Percentiles rank a stretch among this genome's conserved stretches.
These are phyloP conservation scores for Prenolepis imparis DNA, from an alignment of 2,888 invertebrate species.

Conservation along the genomic window DNA sequence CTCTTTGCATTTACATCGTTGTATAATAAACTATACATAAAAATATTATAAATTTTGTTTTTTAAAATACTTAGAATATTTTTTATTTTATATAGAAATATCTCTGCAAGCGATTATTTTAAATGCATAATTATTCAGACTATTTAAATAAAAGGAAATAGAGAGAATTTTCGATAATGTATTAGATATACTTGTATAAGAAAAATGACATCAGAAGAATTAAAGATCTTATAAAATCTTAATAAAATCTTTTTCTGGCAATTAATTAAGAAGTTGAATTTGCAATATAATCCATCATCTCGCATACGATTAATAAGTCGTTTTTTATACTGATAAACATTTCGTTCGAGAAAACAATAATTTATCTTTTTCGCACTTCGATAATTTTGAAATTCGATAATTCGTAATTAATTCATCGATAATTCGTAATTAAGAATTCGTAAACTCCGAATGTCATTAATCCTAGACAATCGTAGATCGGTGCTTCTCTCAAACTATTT, in stretches of 20 bases:
- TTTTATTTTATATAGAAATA: background rate
- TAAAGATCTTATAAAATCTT: background rate
- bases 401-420: no score
- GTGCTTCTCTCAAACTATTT: background rate
- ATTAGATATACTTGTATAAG: background rate
- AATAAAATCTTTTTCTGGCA: no score
- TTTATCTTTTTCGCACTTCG: background rate
- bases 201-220: background rate
- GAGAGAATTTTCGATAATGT: background rate
- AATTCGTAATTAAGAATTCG: no score
- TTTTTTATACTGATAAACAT: background rate
- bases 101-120: background rate
- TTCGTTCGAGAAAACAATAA: background rate
- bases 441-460: background rate
- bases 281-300: background rate
- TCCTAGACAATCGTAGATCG: background rate
- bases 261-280: background rate
- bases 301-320: background rate
- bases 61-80: background rate
- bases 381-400: no score
- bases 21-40: background rate
- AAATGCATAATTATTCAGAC: background rate
- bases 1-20: background rate
- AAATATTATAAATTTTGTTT: background rate
- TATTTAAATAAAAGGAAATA: background rate